Conservation (phyloP, 1,140 invertebrate species). For the Pristionchus pacificus region DNA sequence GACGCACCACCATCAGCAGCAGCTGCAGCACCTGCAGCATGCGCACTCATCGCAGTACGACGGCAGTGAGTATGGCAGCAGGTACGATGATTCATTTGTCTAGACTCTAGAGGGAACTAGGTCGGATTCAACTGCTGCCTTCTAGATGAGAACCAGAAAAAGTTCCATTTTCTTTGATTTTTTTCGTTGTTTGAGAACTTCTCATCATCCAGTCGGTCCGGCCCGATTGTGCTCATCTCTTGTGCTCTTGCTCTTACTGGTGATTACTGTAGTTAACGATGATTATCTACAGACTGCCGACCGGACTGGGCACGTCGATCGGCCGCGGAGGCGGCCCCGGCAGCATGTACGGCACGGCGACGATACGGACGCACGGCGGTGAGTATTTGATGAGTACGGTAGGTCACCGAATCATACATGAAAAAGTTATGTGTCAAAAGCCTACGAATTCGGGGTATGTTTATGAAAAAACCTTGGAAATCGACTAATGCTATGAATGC, state of each 20-base stretch:
- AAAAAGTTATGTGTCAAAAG: too few species aligned
- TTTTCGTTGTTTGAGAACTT: not conserved
- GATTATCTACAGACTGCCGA: conserved; percentile 1
- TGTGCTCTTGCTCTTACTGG: conserved; percentile 16
- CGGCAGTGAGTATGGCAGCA: conserved; percentile 5
- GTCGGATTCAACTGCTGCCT: not conserved
- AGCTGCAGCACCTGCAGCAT: not conserved
- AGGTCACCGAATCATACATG: too few species aligned
- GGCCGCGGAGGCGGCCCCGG: too few species aligned
- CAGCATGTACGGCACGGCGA: not conserved
- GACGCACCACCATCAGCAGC: conserved; percentile 1
- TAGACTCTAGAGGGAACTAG: not conserved
- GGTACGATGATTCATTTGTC: not conserved
- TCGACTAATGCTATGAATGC: too few species aligned
- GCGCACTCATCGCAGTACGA: not conserved
- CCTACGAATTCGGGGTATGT: too few species aligned
- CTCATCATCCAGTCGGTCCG: conserved; percentile 3
- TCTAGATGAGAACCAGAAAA: not conserved
- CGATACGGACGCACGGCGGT: not conserved
- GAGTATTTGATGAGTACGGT: too few species aligned
- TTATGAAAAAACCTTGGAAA: too few species aligned
- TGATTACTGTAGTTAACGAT: not conserved
- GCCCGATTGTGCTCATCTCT: conserved; percentile 18
- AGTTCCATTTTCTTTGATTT: not conserved
- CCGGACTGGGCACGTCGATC: not conserved